Base-by-base conservation (phyloP, 2,113 vertebrate species). In the Natator depressus region DNA sequence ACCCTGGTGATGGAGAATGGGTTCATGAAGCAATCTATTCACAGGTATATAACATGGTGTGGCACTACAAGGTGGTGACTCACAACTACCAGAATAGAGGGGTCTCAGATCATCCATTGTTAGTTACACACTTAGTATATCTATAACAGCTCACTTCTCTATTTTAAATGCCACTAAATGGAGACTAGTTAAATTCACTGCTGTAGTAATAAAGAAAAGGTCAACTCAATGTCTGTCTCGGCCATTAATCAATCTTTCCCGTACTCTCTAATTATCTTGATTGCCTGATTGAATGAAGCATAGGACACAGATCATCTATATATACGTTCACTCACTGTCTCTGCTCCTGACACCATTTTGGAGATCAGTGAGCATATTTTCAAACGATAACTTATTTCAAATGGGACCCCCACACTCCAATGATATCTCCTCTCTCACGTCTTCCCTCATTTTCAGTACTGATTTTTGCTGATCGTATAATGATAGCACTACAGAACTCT, bases 231-330 rank as follows among this genome's bases (percentile, higher is more conserved):
- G 96, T 95, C 95, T 97, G 88, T 80, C 97, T 94, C 65, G 96
- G 96, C 75, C 97, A 94, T 97, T 97, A 98, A 96, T 98, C 96
- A 97, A 96, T 98, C 97, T 96, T 97, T 93, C 82, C 85, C 59
- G 93, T 96, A 95, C 91, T 88, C 96, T 94, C 93, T 97, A 97
- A 97, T 97, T 97, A 97, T 92, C 97, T 91, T 97, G 96, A 97
- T 96, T 97, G 93, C 90, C 94, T 96, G 89, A 95, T 84, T 94
- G 97, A 98, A 95, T 94, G 92, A 96, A 97, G 92, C 87, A 81
- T 88, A 88, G 92, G 93, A 97, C 92, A 97, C 84, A 85, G 95
- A 96, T 96, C 88, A 93, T 81, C 92, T 97, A 29, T 96, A 91
- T 57, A 35, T 97, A 91, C 53, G n/a, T 96, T 95, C 72, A 57